These are phyloP conservation scores for Phalangium opilio DNA, from an alignment of 2,888 invertebrate genomes.

Conservation along the genomic window DNA sequence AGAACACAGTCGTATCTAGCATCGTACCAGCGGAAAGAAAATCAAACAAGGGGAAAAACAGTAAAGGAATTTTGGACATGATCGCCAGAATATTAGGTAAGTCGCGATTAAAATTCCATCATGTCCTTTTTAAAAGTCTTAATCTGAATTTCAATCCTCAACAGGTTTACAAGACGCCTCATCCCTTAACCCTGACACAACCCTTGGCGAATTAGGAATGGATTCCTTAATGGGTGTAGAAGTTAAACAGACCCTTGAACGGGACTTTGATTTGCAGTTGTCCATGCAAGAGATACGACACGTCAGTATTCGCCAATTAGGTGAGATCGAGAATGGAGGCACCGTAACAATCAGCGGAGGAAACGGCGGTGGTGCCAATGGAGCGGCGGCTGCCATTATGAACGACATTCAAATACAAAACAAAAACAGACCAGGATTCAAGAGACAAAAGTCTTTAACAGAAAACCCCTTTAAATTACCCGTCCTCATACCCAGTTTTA, in stretches of 20 bases:
- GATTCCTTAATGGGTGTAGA: slow-evolving; percentile 98
- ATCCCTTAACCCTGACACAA: slow-evolving; percentile 55
- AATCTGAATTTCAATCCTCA: no score
- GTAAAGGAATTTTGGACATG: slow-evolving; percentile 49
- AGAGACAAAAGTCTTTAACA: slow-evolving; percentile 5
- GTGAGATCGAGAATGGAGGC: slow-evolving; percentile 31
- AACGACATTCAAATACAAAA: slow-evolving; percentile 8
- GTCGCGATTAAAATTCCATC: slow-evolving; percentile 8
- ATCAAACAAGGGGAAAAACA: slow-evolving; percentile 31
- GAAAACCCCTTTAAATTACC: slow-evolving; percentile 26
- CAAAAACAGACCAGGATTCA: slow-evolving; percentile 6
- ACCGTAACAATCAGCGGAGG: not conserved
- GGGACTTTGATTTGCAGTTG: slow-evolving; percentile 77
- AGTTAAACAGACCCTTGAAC: slow-evolving; percentile 87
- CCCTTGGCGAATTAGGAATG: slow-evolving; percentile 87
- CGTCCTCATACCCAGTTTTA: slow-evolving; percentile 43
- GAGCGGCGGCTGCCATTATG: no score
- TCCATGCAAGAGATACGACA: slow-evolving; percentile 79
- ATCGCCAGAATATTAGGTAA: slow-evolving; percentile 72
- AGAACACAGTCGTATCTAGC: slow-evolving; percentile 62
- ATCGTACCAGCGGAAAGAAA: slow-evolving; percentile 78
- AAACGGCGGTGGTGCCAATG: no score
- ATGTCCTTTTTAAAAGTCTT: no score
- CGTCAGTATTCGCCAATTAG: slow-evolving; percentile 59
- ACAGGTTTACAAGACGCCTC: slow-evolving; percentile 67